Evolutionary conservation across 2,113 vertebrate genomes (phyloP).

Genomic region (Scomber japonicus): DNA sequence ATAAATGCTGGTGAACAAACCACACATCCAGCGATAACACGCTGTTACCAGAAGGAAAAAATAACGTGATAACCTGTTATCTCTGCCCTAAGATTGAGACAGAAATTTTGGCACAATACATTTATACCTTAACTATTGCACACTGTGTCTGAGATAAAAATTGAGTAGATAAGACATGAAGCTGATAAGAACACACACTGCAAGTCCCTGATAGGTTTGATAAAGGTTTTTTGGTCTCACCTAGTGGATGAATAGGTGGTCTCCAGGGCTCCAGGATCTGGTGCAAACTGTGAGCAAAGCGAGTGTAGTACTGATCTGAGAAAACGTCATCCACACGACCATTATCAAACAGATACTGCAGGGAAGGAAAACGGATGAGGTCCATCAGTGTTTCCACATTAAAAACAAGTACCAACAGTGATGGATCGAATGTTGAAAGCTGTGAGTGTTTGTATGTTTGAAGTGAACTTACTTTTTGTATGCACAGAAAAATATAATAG

Average conservation of each 20-base stretch:
- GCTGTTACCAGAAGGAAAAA: too few relatives aligned
- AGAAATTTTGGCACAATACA: background rate
- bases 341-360: slow-evolving; percentile 85
- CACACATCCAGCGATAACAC: too few relatives aligned
- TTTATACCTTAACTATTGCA: background rate
- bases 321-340: slow-evolving; percentile 89
- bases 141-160: background rate
- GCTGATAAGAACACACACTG: background rate
- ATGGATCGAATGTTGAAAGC: background rate
- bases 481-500: slow-evolving; percentile 97
- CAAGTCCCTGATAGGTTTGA: background rate
- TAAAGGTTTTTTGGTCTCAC: slow-evolving; percentile 79
- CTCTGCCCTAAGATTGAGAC: too few relatives aligned
- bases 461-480: slow-evolving; percentile 91
- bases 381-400: background rate
- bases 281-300: slow-evolving; percentile 93
- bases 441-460: background rate
- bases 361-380: background rate
- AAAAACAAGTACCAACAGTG: background rate
- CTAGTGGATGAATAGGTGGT: slow-evolving; percentile 93
- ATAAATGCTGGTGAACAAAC: too few relatives aligned
- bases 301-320: slow-evolving; percentile 82
- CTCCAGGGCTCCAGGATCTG: slow-evolving; percentile 94
- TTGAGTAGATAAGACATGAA: background rate
- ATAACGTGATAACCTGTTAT: too few relatives aligned